Base-by-base conservation (phyloP, 2,797 vertebrate species). In the Austrolebias charrua region DNA sequence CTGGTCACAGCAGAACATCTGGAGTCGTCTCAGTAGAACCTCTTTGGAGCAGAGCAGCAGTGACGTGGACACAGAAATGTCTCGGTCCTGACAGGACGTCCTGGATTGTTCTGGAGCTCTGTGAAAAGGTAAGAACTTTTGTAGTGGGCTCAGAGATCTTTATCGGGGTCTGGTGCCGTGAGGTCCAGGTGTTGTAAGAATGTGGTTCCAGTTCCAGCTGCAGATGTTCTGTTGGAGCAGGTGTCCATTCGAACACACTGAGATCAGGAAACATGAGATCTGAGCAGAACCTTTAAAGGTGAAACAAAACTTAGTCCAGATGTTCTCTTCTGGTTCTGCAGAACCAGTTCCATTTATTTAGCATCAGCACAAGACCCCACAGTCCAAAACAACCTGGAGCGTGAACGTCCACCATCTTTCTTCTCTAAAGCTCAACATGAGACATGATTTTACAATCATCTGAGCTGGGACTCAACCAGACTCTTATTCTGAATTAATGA, bases 101-200 rank as follows among this genome's bases (percentile, higher is more conserved):
- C 35, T 43, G 62, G 71, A 73, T 59, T 51, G 19, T 24, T 50
- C 4, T 9, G 44, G 19, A 19, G 1, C 31, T 64, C 42, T 3
- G 42, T 12, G 51, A 38, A 50, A 60, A 82, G 79, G 81, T 80
- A 48, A 66, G 66, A 67, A 5, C 24, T 19, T 29, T 10, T 59
- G 48, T 53, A 44, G 16, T 13, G 20, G 15, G 14, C 7, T 11
- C 4, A 18, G 16, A 12, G 28, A 20, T 28, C 24, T 19, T 28
- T 6, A 5, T n/a, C 11, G 2, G 33, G 4, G 38, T 43, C 24
- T 16, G 1, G 18, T 20, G 19, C 19, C 7, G 19, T 9, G 18
- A 14, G 14, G 14, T 28, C 5, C 19, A 14, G 24, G 29, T 28
- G 6, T 51, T 38, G 31, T 33, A 2, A 38, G 7, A 38, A 38